These are phyloP conservation scores for Nyctibius grandis DNA, from an alignment of 2,797 vertebrate genomes.

Conservation along the genomic window DNA sequence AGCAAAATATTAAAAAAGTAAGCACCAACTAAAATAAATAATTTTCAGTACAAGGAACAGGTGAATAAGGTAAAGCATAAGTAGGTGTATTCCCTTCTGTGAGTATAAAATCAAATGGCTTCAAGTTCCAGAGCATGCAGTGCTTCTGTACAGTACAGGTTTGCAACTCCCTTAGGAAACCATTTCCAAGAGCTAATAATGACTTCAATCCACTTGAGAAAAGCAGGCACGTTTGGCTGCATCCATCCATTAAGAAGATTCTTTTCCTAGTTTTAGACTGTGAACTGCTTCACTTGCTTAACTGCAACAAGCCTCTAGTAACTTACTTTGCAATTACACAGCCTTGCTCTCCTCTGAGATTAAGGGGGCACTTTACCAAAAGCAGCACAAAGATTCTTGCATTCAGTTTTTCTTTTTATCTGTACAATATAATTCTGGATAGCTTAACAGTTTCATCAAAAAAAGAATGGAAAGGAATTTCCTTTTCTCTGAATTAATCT, in stretches of 20 bases:
- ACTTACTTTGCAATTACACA: too few relatives aligned
- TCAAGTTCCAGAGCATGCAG: neutral
- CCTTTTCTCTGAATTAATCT: neutral
- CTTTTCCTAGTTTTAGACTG: neutral
- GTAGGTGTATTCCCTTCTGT: neutral
- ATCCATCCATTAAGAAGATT: neutral
- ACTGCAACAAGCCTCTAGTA: neutral
- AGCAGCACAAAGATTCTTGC: neutral
- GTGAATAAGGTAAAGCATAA: accelerated
- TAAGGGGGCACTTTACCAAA: neutral
- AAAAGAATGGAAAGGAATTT: accelerated
- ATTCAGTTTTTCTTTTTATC: neutral
- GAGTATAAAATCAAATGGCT: neutral
- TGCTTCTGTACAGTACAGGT: neutral
- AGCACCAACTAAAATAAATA: neutral
- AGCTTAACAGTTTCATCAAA: neutral
- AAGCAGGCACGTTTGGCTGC: neutral
- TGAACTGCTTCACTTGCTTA: neutral
- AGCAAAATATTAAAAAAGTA: neutral
- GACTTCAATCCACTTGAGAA: neutral
- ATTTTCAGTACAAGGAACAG: neutral
- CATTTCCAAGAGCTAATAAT: neutral
- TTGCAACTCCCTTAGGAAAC: neutral
- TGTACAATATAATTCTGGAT: neutral
- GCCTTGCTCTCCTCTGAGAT: neutral